Conservation (phyloP, 1,140 invertebrate species). For the Theocolax elegans region DNA sequence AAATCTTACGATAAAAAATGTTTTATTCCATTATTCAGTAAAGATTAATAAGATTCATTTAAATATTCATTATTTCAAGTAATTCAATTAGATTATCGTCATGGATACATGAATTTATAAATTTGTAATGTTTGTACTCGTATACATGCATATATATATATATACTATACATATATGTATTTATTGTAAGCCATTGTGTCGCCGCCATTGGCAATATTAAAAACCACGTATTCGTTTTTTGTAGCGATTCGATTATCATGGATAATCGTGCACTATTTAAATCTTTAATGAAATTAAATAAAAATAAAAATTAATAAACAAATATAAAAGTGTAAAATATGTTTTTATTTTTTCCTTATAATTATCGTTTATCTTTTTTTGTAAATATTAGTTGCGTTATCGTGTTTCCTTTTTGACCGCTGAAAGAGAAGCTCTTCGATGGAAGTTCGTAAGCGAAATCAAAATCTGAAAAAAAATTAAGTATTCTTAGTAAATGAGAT, state of each 20-base stretch:
- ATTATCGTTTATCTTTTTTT: conserved; percentile 59
- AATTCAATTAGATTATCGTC: conserved; percentile 4
- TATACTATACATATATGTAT: conserved; percentile 31
- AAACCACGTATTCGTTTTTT: conserved; percentile 14
- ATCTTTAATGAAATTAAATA: neutral
- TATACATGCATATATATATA: conserved; percentile 19
- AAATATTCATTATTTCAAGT: conserved; percentile 6
- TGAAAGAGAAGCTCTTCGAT: conserved; percentile 85
- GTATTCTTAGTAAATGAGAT: neutral
- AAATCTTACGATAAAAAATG: neutral
- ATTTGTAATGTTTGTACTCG: conserved; percentile 36
- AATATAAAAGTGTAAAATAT: conserved; percentile 7
- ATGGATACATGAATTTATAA: conserved; percentile 11
- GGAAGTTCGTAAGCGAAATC: conserved; percentile 74
- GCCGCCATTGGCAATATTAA: neutral
- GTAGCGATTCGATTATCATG: conserved; percentile 20
- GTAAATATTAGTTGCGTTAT: conserved; percentile 82
- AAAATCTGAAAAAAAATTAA: conserved; percentile 69
- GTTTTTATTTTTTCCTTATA: neutral
- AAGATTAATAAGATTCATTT: neutral
- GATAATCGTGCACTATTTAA: conserved; percentile 29
- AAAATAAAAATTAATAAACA: neutral
- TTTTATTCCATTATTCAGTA: neutral
- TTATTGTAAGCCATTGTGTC: conserved; percentile 17
- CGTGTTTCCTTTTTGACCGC: conserved; percentile 82